phyloP scores from a whole-genome alignment of 2,113 vertebrate species.

The Nicator chloris region DNA sequence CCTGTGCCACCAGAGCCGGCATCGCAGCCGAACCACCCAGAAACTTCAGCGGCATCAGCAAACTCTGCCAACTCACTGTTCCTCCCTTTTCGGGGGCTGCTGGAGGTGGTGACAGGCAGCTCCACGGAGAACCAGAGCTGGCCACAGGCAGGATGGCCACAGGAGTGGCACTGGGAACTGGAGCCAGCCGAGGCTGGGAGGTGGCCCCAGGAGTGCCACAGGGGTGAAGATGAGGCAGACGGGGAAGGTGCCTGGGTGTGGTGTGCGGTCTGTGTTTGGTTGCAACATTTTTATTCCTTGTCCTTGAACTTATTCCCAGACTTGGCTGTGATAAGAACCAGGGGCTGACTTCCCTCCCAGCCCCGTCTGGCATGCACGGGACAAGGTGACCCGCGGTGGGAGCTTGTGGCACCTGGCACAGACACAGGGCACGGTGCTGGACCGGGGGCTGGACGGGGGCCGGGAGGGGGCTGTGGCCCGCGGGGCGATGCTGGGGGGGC shows the following conservation, averaged over 20 bases:
- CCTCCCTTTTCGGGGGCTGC: too few relatives aligned
- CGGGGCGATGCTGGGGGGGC: background rate
- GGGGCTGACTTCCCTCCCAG: background rate
- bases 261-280: background rate
- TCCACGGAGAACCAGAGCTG: rapidly evolving
- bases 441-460: background rate
- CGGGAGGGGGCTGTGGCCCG: background rate
- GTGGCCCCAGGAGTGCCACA: rapidly evolving
- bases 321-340: background rate
- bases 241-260: background rate
- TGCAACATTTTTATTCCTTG: background rate
- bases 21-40: background rate
- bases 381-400: background rate
- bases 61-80: background rate
- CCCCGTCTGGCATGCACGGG: background rate
- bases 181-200: background rate
- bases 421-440: background rate
- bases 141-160: background rate
- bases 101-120: background rate
- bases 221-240: background rate
- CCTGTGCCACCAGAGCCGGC: background rate
- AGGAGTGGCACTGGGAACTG: background rate
- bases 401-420: background rate
- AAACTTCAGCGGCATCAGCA: background rate
- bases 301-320: background rate